phyloP scores from a whole-genome alignment of 1,140 invertebrate genomes.

The Cydia fagiglandana region DNA sequence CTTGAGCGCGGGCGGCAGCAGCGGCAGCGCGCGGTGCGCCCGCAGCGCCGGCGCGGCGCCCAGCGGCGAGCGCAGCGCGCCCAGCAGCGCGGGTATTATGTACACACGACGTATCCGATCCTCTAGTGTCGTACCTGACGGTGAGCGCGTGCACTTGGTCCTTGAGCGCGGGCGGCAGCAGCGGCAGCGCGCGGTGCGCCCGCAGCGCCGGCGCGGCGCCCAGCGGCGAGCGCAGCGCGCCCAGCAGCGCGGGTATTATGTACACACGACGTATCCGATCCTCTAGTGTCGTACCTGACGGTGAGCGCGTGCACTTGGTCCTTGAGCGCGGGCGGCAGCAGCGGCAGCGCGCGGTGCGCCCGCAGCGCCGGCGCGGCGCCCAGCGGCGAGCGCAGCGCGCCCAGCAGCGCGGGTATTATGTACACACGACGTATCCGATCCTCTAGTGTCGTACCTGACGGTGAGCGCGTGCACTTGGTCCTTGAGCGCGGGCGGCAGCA shows the following conservation, averaged over 20 bases:
- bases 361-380: conserved; percentile 83
- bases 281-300: conserved; percentile 50
- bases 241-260: conserved; percentile 80
- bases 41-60: conserved; percentile 83
- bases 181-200: conserved; percentile 81
- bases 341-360: conserved; percentile 81
- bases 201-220: conserved; percentile 83
- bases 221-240: conserved; percentile 84
- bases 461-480: conserved; percentile 71
- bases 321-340: conserved; percentile 75
- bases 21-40: conserved; percentile 81
- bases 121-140: conserved; percentile 50
- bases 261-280: too few relatives aligned
- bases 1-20: conserved; percentile 75
- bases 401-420: conserved; percentile 80
- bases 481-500: conserved; percentile 75
- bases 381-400: conserved; percentile 84
- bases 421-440: too few relatives aligned
- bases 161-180: conserved; percentile 75
- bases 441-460: conserved; percentile 50
- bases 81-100: conserved; percentile 80
- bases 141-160: conserved; percentile 71
- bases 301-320: conserved; percentile 71
- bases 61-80: conserved; percentile 84
- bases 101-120: too few relatives aligned